These are phyloP conservation scores for Phocoena phocoena DNA, from an alignment of 2,113 vertebrate species.

Conservation along the genomic window DNA sequence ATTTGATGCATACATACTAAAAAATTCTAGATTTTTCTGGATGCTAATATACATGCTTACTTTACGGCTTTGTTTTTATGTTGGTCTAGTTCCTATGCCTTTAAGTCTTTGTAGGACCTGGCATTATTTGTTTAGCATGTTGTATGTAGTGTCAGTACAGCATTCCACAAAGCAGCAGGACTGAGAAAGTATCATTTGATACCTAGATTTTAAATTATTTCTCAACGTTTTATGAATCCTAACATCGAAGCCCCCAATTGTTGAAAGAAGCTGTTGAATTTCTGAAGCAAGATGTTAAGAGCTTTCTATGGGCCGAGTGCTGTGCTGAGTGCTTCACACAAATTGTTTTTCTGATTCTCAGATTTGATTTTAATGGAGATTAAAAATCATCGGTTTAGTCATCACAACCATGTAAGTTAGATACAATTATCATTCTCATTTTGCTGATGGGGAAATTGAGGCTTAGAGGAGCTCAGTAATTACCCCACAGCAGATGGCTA, in stretches of 20 bases:
- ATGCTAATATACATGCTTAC: background rate
- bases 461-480: background rate
- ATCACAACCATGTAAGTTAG: background rate
- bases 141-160: background rate
- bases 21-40: background rate
- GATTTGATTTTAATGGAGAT: background rate
- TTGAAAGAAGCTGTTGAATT: background rate
- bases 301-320: background rate
- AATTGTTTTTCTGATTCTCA: background rate
- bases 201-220: background rate
- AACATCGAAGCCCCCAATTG: background rate
- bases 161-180: background rate
- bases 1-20: background rate
- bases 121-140: background rate
- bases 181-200: background rate
- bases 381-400: background rate
- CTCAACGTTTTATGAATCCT: background rate
- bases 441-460: background rate
- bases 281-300: background rate
- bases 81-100: background rate
- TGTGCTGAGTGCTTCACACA: background rate
- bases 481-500: background rate
- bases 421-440: background rate
- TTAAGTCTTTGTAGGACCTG: background rate
- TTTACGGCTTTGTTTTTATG: background rate